Base-by-base conservation (phyloP, 92 coral and sea anemone species). In the Hydrozoanthus gracilis region DNA sequence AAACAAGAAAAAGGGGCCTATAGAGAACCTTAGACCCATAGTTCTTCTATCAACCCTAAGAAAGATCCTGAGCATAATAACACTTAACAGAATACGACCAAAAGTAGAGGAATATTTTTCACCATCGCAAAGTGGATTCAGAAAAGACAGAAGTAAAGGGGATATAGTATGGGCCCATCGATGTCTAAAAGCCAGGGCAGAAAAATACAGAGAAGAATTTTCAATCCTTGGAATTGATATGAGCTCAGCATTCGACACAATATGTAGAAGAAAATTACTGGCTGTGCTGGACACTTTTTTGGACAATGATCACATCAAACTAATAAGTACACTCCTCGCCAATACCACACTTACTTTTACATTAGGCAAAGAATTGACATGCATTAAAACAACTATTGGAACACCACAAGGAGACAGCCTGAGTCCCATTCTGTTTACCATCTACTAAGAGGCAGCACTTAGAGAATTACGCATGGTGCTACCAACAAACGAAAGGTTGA, bases 401-500 rank as follows among this genome's bases (percentile, higher is more conserved):
- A 66, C 35, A 66, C 39, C 71, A 66, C 71, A 66, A 20, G 71
- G 71, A 20, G 71, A 66, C 35, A n/a, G 71, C 35, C 35, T 66
- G 35, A 15, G 71, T 20, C 71, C 71, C 17, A 5, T 66, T 15
- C 39, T 66, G 27, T 66, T 66, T 20, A 66, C 71, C 71, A 20
- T 20, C 71, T 66, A 66, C 39, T 66, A 6, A 66, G 71, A 66
- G 3, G 60, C 60, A 54, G 60, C 60, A 54, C 60, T 54, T 54
- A 54, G 60, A 54, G 60, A 54, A 54, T 54, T 54, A 54, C 60
- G 60, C 2, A 54, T 54, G 60, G 60, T 54, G 60, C 3, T 54
- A 54, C 60, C 60, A 54, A 54, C 60, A 54, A 12, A 54, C 60
- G 60, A 54, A 54, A 54, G 60, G 60, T 54, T 54, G 60, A 54